These are phyloP conservation scores for Alviniconcha marisindica DNA, from an alignment of 1,140 invertebrate genomes.

Conservation along the genomic window DNA sequence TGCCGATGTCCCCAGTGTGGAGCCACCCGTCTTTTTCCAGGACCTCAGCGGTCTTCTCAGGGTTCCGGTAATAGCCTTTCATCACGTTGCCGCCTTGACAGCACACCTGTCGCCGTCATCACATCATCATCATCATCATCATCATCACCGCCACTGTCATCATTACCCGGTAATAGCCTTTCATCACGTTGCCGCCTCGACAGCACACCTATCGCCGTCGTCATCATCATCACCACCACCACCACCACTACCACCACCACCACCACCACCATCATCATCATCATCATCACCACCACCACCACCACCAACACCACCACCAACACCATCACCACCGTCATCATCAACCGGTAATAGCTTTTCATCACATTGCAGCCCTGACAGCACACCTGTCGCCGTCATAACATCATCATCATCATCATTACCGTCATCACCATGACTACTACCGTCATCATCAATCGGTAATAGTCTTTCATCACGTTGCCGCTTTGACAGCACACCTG, in stretches of 20 bases:
- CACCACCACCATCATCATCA: too few species aligned
- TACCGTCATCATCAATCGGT: too few species aligned
- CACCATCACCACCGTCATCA: not conserved
- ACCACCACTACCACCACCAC: too few species aligned
- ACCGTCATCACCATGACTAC: too few species aligned
- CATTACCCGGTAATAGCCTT: slow-evolving; percentile 84
- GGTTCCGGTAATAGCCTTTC: slow-evolving; percentile 84
- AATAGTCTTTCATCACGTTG: too few species aligned
- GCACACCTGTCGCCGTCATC: slow-evolving; percentile 78
- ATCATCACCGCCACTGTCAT: not conserved
- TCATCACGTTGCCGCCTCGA: slow-evolving; percentile 87
- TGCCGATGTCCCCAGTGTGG: slow-evolving; percentile 77
- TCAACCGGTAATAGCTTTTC: not conserved
- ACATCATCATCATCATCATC: not conserved
- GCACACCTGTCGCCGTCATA: too few species aligned
- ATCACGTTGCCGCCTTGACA: slow-evolving; percentile 90
- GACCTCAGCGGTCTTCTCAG: slow-evolving; percentile 75
- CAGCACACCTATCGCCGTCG: slow-evolving; percentile 81
- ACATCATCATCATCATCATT: too few species aligned
- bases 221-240: not conserved
- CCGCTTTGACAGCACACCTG: too few species aligned
- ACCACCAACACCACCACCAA: too few species aligned
- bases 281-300: not conserved
- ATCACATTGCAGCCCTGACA: too few species aligned
- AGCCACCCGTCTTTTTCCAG: slow-evolving; percentile 78